Evolutionary conservation across 2,888 invertebrate genomes (phyloP), one percentile per base, ranked within the genome.

Genomic region (Trissolcus japonicus): DNA sequence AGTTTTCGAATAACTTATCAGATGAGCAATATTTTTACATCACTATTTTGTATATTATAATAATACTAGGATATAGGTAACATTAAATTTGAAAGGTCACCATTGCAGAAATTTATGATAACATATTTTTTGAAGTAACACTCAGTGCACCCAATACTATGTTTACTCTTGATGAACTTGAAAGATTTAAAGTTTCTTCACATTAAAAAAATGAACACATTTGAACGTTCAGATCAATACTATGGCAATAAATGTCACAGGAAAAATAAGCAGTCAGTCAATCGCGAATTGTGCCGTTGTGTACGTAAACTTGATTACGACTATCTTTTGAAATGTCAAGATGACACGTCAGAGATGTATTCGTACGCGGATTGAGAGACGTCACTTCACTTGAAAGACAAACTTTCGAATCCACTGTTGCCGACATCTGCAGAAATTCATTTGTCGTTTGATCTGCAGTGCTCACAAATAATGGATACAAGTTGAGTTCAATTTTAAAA

Each of bases 361-460:
- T 54, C 50, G 48, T 25, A 51, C 19, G 21, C 55, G 43, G 68
- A 75, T 83, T 78, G 83, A 85, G 80, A 83, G 82, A 83, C 81
- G 61, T 71, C 79, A 77, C 55, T 63, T 67, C 62, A 54, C 79
- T 78, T 78, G 79, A 81, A 82, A 82, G 81, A 79, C 82, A 80
- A 83, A 85, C 85, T 85, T 85, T 85, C 85, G 82, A 85, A 85
- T 84, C 81, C 80, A 81, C 83, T 76, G 80, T 41, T 71, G 54
- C 56, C 57, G 62, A 78, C 63, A 76, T 55, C 80, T 81, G 83
- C 35, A 11, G 85, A 84, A 85, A 85, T 86, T 85, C 82, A 83
- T 80, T 83, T 81, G 80, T 68, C 73, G 61, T 51, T 43, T 46
- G 46, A 46, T 46, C 14, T 16, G 35, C 35, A 35, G 35, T 35